Conservation (phyloP, 2,113 vertebrate species). For the Antechinus stuartii region DNA sequence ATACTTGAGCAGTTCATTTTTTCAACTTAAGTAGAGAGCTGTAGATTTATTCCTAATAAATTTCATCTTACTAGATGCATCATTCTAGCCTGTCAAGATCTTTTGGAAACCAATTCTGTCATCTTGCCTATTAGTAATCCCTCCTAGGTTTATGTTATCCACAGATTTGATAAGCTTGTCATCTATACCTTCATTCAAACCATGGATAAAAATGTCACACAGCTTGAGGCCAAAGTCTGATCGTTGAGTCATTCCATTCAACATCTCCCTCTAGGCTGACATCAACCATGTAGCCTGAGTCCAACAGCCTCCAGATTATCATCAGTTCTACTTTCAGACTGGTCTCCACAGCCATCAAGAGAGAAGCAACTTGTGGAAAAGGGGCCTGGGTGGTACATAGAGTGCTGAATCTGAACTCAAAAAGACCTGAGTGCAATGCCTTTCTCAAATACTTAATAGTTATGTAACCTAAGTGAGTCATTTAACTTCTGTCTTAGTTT, state of each 20-base stretch:
- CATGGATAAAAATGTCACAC: neutral
- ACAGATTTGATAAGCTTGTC: neutral
- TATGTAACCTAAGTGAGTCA: neutral
- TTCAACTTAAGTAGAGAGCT: neutral
- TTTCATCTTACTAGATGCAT: neutral
- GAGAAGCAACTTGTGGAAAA: neutral
- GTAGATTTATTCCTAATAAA: neutral
- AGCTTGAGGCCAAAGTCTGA: neutral
- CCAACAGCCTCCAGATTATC: neutral
- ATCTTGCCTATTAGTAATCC: neutral
- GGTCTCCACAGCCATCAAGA: neutral
- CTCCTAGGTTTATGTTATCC: neutral
- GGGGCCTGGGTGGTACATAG: neutral
- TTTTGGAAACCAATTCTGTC: neutral
- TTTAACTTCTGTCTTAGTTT: neutral
- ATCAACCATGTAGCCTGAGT: neutral
- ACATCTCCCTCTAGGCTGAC: neutral
- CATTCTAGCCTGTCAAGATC: neutral
- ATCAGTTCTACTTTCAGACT: neutral
- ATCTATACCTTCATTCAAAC: neutral
- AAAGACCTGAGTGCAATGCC: neutral
- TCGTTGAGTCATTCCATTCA: neutral
- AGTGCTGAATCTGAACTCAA: neutral
- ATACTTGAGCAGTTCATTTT: neutral
- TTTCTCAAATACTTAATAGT: neutral